These are phyloP conservation scores for Clostera curtula DNA, from an alignment of 2,888 invertebrate genomes.

Conservation along the genomic window DNA sequence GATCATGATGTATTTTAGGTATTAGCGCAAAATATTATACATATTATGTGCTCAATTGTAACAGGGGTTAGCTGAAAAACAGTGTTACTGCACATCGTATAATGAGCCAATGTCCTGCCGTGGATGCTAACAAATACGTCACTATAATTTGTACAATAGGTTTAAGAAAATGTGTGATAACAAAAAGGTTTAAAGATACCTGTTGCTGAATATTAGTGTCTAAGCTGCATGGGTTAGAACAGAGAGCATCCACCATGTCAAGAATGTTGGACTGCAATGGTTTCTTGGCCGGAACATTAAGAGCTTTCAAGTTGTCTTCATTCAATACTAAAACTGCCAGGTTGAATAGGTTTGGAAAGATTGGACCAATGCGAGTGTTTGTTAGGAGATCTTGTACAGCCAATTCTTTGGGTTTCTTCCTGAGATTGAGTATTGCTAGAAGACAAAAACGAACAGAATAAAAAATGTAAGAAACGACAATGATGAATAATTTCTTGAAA, in stretches of 20 bases:
- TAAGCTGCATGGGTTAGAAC: slow-evolving; percentile 72
- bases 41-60: too few species aligned
- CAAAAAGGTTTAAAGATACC: slow-evolving; percentile 31
- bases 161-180: too few species aligned
- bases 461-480: too few species aligned
- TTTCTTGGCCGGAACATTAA: slow-evolving; percentile 64
- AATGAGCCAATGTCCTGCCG: too few species aligned
- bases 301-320: slow-evolving; percentile 68
- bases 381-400: slow-evolving; percentile 73
- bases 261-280: slow-evolving; percentile 63
- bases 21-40: too few species aligned
- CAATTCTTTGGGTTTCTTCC: slow-evolving; percentile 62
- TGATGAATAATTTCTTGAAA: too few species aligned
- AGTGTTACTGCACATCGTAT: too few species aligned
- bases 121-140: too few species aligned
- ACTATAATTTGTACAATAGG: not conserved
- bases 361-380: slow-evolving; percentile 75
- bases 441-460: slow-evolving; percentile 9
- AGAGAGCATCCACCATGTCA: slow-evolving; percentile 74
- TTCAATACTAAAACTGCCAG: slow-evolving; percentile 74
- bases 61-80: too few species aligned
- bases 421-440: slow-evolving; percentile 68
- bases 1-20: too few species aligned
- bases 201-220: slow-evolving; percentile 75
- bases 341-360: slow-evolving; percentile 76